A percentile compares a stretch with the other conserved stretches of the same genome.
Conservation (phyloP, 2,888 invertebrate genomes). For the Tupiocoris notatus region DNA sequence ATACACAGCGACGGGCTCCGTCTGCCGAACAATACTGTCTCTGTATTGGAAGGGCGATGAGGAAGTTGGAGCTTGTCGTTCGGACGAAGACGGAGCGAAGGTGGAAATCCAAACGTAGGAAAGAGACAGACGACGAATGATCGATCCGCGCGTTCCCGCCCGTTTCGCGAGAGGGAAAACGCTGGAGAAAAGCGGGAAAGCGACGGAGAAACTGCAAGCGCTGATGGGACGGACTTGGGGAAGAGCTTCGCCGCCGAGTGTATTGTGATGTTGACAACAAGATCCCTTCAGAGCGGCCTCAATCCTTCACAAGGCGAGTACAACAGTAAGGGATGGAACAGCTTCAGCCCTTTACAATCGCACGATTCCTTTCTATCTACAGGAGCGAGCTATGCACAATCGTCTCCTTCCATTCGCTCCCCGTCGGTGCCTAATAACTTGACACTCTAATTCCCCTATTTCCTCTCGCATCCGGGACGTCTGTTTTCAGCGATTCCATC, state of each 20-base stretch:
- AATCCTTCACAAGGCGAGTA: slow-evolving; percentile 20
- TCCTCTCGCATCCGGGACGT: too few species aligned
- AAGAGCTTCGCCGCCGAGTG: slow-evolving; percentile 13
- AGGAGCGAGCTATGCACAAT: neutral
- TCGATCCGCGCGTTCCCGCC: too few species aligned
- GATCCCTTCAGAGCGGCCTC: slow-evolving; percentile 8
- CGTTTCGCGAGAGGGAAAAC: slow-evolving; percentile 1
- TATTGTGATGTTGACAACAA: slow-evolving; percentile 42
- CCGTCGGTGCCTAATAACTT: slow-evolving; percentile 16
- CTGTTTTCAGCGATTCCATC: too few species aligned
- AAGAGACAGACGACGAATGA: neutral
- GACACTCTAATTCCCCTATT: slow-evolving; percentile 34
- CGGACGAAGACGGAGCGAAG: neutral
- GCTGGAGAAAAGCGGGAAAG: slow-evolving; percentile 16
- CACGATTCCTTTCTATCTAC: slow-evolving; percentile 23
- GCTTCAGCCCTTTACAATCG: slow-evolving; percentile 12
- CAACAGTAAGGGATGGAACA: neutral
- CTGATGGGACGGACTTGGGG: neutral
- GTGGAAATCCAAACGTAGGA: neutral
- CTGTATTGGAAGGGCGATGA: neutral
- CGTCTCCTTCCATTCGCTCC: neutral
- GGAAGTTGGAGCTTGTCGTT: neutral
- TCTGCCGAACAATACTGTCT: neutral
- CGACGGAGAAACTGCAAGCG: neutral
- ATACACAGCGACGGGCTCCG: neutral